These are phyloP conservation scores for Yponomeuta cagnagella DNA, from an alignment of 2,888 invertebrate genomes.

Conservation along the genomic window DNA sequence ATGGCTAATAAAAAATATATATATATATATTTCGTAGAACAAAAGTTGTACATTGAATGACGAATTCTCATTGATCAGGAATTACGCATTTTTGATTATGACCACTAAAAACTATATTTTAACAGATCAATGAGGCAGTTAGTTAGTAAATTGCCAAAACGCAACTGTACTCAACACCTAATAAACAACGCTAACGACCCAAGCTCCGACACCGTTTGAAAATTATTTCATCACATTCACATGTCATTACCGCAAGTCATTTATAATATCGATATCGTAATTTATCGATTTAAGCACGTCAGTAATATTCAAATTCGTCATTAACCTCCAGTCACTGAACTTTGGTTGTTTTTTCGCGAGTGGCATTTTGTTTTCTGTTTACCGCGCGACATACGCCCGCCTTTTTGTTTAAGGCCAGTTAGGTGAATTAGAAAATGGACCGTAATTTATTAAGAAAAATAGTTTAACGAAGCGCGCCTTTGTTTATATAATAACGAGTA, in stretches of 20 bases:
- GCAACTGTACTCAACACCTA: background rate
- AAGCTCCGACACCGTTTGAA: background rate
- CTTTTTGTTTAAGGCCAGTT: background rate
- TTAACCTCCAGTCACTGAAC: conserved; percentile 1
- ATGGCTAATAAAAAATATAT: too few species aligned
- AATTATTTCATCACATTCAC: background rate
- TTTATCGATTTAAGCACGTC: conserved; percentile 3
- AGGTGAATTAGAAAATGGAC: background rate
- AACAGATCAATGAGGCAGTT: background rate
- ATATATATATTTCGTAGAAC: too few species aligned
- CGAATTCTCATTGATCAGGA: too few species aligned
- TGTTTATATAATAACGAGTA: too few species aligned
- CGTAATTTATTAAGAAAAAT: too few species aligned
- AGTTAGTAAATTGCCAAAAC: background rate
- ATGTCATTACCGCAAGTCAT: conserved; percentile 1
- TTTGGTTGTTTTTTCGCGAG: background rate
- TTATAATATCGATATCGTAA: conserved; percentile 1
- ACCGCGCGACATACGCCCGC: background rate
- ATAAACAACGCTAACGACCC: background rate
- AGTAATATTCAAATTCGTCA: background rate
- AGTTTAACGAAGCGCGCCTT: too few species aligned
- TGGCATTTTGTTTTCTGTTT: background rate
- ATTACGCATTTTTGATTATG: too few species aligned
- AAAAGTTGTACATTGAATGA: too few species aligned
- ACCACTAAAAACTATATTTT: background rate